phyloP scores from a whole-genome alignment of 2,888 invertebrate species.

The Zootermopsis nevadensis region DNA sequence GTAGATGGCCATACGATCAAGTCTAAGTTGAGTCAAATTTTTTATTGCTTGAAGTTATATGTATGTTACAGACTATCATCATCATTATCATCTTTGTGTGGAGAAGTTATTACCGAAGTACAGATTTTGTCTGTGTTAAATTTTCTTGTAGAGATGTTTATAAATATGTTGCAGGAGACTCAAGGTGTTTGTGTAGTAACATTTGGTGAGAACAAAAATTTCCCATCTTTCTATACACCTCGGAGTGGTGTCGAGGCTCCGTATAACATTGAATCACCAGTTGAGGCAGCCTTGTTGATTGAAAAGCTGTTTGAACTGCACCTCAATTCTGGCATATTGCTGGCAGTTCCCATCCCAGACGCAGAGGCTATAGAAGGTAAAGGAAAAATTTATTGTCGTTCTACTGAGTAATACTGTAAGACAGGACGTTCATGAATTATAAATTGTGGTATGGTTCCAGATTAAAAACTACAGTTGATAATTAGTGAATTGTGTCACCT shows the following conservation, averaged over 20 bases:
- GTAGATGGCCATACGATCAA: too few species aligned
- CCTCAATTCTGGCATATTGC: slow-evolving; percentile 79
- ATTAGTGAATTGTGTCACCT: too few species aligned
- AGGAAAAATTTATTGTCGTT: background rate
- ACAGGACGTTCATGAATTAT: too few species aligned
- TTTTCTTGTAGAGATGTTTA: background rate
- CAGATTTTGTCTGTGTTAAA: too few species aligned
- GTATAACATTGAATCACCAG: slow-evolving; percentile 71
- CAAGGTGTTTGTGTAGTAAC: slow-evolving; percentile 92
- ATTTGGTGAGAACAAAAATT: slow-evolving; percentile 74
- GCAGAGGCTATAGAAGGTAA: slow-evolving; percentile 62
- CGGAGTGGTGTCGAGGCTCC: slow-evolving; percentile 77
- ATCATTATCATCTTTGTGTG: too few species aligned
- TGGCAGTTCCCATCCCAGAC: slow-evolving; percentile 92
- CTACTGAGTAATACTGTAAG: too few species aligned
- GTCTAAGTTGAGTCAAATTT: too few species aligned
- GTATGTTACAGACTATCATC: too few species aligned
- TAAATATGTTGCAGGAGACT: slow-evolving; percentile 77
- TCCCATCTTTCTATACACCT: slow-evolving; percentile 94
- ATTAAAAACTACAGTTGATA: too few species aligned
- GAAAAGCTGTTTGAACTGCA: slow-evolving; percentile 67
- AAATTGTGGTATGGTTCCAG: too few species aligned
- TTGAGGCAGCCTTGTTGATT: slow-evolving; percentile 81
- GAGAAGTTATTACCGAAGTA: too few species aligned
- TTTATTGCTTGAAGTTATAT: too few species aligned